Percentiles rank a stretch among this genome's conserved stretches.
phyloP scores from a whole-genome alignment of 2,113 vertebrate species.

The Atrichornis clamosus region DNA sequence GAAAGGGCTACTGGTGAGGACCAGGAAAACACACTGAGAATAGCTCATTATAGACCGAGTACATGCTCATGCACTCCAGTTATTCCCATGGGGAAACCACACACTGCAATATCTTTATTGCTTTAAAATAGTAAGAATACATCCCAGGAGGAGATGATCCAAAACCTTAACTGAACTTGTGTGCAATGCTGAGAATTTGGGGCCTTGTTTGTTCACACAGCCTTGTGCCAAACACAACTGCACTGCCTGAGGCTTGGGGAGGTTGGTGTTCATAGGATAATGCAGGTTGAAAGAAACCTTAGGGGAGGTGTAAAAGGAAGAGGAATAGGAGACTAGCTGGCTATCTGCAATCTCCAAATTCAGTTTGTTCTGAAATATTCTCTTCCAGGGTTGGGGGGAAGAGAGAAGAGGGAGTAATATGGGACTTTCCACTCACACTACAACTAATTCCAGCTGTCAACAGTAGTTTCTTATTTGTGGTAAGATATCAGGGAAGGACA shows the following conservation, averaged over 20 bases:
- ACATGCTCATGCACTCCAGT: neutral
- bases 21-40: neutral
- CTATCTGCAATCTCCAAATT: neutral
- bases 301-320: neutral
- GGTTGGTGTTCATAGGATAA: neutral
- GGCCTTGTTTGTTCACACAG: neutral
- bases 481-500: neutral
- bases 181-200: neutral
- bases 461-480: neutral
- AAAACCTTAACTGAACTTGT: neutral
- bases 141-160: neutral
- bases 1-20: neutral
- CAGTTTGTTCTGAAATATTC: neutral
- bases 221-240: neutral
- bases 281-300: neutral
- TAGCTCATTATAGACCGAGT: neutral
- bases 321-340: neutral
- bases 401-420: neutral
- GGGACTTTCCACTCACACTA: neutral
- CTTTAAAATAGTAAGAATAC: neutral
- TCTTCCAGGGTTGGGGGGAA: neutral
- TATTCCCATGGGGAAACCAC: neutral
- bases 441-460: neutral
- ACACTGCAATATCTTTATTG: neutral
- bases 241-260: neutral